Evolutionary conservation across 1,140 invertebrate species (phyloP).

Genomic region (Penaeus vannamei): DNA sequence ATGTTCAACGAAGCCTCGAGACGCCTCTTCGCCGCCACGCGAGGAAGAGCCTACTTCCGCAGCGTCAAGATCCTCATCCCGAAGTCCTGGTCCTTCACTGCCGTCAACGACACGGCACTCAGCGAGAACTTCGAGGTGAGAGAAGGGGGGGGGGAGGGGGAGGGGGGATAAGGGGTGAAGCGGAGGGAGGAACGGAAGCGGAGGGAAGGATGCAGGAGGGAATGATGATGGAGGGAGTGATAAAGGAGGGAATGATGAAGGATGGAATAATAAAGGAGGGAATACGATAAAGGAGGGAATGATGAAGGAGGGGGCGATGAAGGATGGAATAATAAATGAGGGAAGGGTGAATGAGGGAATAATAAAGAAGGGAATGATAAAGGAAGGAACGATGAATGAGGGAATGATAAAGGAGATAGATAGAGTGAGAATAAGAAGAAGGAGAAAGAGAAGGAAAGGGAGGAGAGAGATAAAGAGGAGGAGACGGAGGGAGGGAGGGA

Average conservation of each 20-base stretch:
- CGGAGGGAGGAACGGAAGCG: not conserved
- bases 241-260: not conserved
- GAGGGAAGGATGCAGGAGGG: not conserved
- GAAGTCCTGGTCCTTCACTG: conserved; percentile 69
- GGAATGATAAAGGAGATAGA: too few relatives aligned
- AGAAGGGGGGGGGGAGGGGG: too few relatives aligned
- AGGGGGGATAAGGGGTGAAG: not conserved
- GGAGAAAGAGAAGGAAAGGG: too few relatives aligned
- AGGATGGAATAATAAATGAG: not conserved
- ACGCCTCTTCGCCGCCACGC: conserved; percentile 70
- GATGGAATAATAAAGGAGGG: too few relatives aligned
- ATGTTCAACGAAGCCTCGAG: conserved; percentile 41
- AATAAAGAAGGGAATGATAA: not conserved
- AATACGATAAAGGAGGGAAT: not conserved
- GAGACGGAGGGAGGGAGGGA: too few relatives aligned
- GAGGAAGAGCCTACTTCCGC: conserved; percentile 70
- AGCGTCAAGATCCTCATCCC: conserved; percentile 71
- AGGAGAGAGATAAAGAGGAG: too few relatives aligned
- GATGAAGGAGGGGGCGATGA: not conserved
- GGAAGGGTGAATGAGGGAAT: not conserved
- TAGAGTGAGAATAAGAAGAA: too few relatives aligned
- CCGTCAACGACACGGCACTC: conserved; percentile 21
- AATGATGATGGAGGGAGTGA: not conserved
- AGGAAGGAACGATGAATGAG: too few relatives aligned
- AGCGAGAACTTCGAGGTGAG: conserved; percentile 56